Evolutionary conservation across 2,888 invertebrate species (phyloP), one percentile per base, ranked within the genome.

Genomic region (Melieria omissa): DNA sequence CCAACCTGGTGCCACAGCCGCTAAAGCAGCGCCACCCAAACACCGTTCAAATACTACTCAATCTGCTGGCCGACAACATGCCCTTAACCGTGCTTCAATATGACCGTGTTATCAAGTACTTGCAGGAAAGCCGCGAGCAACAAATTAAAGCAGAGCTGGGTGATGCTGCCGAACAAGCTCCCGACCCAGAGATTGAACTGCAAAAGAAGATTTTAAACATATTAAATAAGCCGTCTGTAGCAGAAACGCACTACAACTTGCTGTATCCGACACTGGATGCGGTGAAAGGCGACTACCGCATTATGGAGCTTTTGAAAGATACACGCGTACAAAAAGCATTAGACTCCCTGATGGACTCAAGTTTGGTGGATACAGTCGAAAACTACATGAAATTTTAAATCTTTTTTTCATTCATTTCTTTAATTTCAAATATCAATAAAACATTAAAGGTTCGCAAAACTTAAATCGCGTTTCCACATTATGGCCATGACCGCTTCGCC

Each of bases 51-150:
- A 90, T 90, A 67, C 86, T 95, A 54, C 86, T 97, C 3, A 95
- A 94, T 72, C 90, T 95, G 82, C 87, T 97, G 58, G 93, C 95
- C 0, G 94, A 95, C 82, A 95, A 95, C 80, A 90, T 93, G 65
- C 91, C 92, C 12, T 86, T 95, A 57, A 93, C 94, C 0, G 92
- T 92, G 0, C 82, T 92, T 16, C 95, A 95, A 84, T 95, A 95
- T 77, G 95, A 95, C 79, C 91, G 92, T 76, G 88, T 95, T 10
- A 89, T 95, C 12, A 84, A 89, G 69, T 93, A 93, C 83, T 86
- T 94, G 47, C 89, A 93, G 88, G 92, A 94, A 77, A 90, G 92
- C 73, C 89, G 92, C 49, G 92, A 93, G 77, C 88, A 92, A 61
- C 95, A 95, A 86, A 88, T 92, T 0, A 93, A 93, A 84, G 88